Percentiles rank a stretch among this genome's conserved stretches.
Conservation (phyloP, 92 coral and sea anemone genomes). For the Blastomussa wellsi region DNA sequence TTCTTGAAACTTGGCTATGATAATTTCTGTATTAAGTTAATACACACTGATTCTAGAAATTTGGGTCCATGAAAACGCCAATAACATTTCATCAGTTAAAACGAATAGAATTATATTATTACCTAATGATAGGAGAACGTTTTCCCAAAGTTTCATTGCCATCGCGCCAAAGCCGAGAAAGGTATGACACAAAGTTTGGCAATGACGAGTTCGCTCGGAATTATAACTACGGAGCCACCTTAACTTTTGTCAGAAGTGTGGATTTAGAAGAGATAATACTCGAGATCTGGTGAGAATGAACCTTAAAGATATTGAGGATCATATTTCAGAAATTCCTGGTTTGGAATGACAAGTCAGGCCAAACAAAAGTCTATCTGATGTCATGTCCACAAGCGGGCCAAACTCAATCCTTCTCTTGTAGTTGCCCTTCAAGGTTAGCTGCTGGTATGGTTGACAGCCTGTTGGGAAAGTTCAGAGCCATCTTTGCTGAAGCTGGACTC, state of each 20-base stretch:
- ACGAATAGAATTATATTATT: too few relatives aligned
- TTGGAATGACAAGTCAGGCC: slow-evolving; percentile 60
- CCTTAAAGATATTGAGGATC: slow-evolving; percentile 1
- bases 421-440: slow-evolving; percentile 55
- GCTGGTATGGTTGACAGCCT: slow-evolving; percentile 62
- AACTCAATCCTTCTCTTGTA: slow-evolving; percentile 1
- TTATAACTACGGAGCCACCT: too few relatives aligned
- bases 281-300: slow-evolving; percentile 1
- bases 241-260: slow-evolving; percentile 60
- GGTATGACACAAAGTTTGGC: too few relatives aligned
- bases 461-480: slow-evolving; percentile 45
- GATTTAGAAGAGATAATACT: slow-evolving; percentile 23
- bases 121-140: too few relatives aligned
- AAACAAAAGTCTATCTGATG: slow-evolving; percentile 39
- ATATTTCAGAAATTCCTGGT: slow-evolving; percentile 38
- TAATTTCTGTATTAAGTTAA: too few relatives aligned
- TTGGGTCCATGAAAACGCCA: too few relatives aligned
- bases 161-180: too few relatives aligned
- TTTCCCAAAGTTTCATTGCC: too few relatives aligned
- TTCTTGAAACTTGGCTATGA: too few relatives aligned
- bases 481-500: slow-evolving; percentile 32
- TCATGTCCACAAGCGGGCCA: slow-evolving; percentile 30
- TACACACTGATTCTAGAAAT: too few relatives aligned
- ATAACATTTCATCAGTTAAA: too few relatives aligned
- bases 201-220: too few relatives aligned